Evolutionary conservation across 2,888 invertebrate species (phyloP).

Genomic region (Acrobasis repandana): DNA sequence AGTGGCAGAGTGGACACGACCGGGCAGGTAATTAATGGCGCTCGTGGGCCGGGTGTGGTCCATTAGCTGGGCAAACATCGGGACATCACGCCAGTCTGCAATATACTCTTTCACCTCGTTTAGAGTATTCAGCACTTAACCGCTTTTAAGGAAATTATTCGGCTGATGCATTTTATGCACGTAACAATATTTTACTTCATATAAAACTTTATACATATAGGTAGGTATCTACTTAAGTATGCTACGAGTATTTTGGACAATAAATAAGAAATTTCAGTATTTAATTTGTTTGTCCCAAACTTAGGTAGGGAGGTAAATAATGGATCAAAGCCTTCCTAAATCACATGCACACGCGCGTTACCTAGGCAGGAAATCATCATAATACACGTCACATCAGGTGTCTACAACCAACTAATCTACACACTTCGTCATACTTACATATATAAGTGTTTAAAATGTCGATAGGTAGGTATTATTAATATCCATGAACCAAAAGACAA

Average conservation of each 20-base stretch:
- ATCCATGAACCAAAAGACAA: slow-evolving; percentile 11
- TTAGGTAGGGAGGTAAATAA: too few species aligned
- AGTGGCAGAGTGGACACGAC: slow-evolving; percentile 26
- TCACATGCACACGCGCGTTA: too few species aligned
- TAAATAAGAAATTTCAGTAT: too few species aligned
- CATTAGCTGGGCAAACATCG: slow-evolving; percentile 72
- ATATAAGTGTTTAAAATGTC: too few species aligned
- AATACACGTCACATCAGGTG: too few species aligned
- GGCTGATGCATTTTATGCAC: slow-evolving; percentile 3
- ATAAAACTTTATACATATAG: not conserved
- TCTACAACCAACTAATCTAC: too few species aligned
- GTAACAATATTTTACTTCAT: not conserved
- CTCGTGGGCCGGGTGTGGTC: slow-evolving; percentile 60
- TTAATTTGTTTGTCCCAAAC: too few species aligned
- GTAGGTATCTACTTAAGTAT: too few species aligned
- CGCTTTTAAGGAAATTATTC: slow-evolving; percentile 8
- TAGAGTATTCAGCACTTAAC: slow-evolving; percentile 12
- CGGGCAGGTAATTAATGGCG: slow-evolving; percentile 57
- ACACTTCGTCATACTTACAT: too few species aligned
- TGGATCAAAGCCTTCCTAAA: too few species aligned
- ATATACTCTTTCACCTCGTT: slow-evolving; percentile 28
- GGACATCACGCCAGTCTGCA: slow-evolving; percentile 47
- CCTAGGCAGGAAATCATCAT: too few species aligned
- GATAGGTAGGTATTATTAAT: not conserved
- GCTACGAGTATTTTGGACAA: too few species aligned